Evolutionary conservation across 2,888 invertebrate species (phyloP), one percentile per base, ranked within the genome.

Genomic region (Epinotia brunnichana): DNA sequence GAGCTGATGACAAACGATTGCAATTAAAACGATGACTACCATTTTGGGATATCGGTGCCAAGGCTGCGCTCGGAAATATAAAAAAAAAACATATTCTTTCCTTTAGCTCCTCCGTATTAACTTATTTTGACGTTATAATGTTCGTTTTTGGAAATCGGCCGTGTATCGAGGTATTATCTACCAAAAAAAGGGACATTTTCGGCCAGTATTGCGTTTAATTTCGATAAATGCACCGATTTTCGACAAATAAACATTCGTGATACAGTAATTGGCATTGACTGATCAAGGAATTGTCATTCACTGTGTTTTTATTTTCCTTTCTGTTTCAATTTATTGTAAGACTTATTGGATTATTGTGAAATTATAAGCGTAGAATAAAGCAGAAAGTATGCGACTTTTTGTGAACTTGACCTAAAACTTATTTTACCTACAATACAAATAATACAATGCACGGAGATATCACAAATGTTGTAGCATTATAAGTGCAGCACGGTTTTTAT

Each of bases 41-140:
- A 13, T 73, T 71, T 62, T 73, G 41, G 68, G 70, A 24, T 51
- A 76, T 74, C 35, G 64, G 57, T 69, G 72, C 74, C 75, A 74
- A 74, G 76, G 76, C 54, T 70, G 48, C 9, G 48, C 9, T 35
- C 41, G 48, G 63, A 63, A 69, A 51, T 66, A n/a, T n/a, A n/a
- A 62, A 70, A 64, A 62, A 60, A 54, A 64, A 69, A 67, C 60
- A 48, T 54, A 39, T 56, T 62, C 57, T 72, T 56, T 35, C 53
- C 44, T 54, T 72, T 39, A 56, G 51, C 51, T 9, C 15, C 35
- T 59, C 59, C 39, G 15, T 69, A 61, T 35, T 21, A 15, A 68
- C 35, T 17, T 56, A 53, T 67, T 62, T 62, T 62, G 48, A 53
- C 7, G 19, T 51, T 21, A 53, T 41, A 35, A 61, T 24, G 15